Conservation (phyloP, 2,797 vertebrate genomes). For the Benthosema pterotum region DNA sequence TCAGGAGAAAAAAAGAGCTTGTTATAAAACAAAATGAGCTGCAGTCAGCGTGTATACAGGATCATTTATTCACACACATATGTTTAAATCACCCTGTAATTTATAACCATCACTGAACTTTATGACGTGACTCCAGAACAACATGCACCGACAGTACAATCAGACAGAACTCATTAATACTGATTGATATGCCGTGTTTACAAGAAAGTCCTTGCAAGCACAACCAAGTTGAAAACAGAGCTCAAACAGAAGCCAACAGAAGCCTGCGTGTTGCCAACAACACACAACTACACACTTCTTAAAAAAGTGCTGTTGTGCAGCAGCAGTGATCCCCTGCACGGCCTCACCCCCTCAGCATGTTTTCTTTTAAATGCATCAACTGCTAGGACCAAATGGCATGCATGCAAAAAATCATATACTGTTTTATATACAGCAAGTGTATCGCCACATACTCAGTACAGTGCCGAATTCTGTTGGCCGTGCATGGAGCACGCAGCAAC, state of each 20-base stretch:
- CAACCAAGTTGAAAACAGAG: slow-evolving; percentile 8
- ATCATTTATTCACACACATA: too few species aligned
- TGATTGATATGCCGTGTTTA: slow-evolving; percentile 1
- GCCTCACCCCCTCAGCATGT: not conserved
- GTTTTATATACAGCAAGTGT: too few species aligned
- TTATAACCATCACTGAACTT: not conserved
- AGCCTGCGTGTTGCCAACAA: slow-evolving; percentile 33
- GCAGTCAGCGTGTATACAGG: too few species aligned
- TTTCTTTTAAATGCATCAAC: too few species aligned
- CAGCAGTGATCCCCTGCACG: slow-evolving; percentile 25
- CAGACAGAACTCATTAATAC: not conserved
- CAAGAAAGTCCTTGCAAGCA: too few species aligned
- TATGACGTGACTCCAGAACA: not conserved
- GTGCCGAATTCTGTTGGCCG: not conserved
- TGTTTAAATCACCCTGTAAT: too few species aligned
- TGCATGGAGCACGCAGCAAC: not conserved
- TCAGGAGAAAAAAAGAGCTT: not conserved
- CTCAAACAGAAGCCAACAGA: slow-evolving; percentile 30
- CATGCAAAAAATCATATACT: not conserved
- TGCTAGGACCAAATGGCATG: not conserved
- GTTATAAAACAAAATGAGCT: not conserved
- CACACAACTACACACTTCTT: not conserved
- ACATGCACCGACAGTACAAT: not conserved
- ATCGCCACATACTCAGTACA: not conserved
- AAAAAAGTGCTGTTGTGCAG: too few species aligned